A percentile compares a stretch with the other conserved stretches of the same genome.
Conservation (phyloP, 2,888 invertebrate genomes). For the Caenorhabditis sp. region DNA sequence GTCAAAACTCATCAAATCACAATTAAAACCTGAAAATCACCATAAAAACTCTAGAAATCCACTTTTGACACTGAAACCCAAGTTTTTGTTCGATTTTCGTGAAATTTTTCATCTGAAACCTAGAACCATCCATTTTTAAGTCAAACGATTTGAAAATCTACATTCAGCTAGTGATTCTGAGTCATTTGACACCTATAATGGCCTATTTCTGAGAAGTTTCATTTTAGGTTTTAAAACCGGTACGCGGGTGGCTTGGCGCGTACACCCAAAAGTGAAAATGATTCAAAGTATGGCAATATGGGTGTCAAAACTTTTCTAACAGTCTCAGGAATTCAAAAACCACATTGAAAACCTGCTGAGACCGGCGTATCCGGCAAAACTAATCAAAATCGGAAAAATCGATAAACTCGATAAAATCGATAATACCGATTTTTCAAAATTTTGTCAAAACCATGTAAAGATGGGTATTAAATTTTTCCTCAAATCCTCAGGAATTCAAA, state of each 20-base stretch:
- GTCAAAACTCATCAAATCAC: neutral
- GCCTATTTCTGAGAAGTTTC: neutral
- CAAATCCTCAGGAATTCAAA: neutral
- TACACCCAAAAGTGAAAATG: neutral
- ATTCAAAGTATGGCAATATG: neutral
- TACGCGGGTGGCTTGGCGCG: neutral
- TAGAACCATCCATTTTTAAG: neutral
- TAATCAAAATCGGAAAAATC: no score
- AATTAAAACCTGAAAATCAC: neutral
- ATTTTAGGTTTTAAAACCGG: neutral
- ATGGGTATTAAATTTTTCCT: neutral
- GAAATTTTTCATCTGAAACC: neutral
- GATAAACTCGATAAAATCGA: no score
- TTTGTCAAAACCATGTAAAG: neutral
- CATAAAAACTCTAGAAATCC: neutral
- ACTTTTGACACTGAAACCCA: neutral
- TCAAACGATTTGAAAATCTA: neutral
- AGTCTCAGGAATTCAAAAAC: neutral
- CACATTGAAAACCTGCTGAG: no score
- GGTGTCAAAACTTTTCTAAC: neutral
- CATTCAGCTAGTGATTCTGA: neutral
- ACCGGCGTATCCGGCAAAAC: no score
- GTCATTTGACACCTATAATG: neutral
- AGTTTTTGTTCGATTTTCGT: neutral
- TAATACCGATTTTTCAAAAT: no score